A percentile compares a stretch with the other conserved stretches of the same genome.
Conservation (phyloP, 2,888 invertebrate species). For the Clostera curtula region DNA sequence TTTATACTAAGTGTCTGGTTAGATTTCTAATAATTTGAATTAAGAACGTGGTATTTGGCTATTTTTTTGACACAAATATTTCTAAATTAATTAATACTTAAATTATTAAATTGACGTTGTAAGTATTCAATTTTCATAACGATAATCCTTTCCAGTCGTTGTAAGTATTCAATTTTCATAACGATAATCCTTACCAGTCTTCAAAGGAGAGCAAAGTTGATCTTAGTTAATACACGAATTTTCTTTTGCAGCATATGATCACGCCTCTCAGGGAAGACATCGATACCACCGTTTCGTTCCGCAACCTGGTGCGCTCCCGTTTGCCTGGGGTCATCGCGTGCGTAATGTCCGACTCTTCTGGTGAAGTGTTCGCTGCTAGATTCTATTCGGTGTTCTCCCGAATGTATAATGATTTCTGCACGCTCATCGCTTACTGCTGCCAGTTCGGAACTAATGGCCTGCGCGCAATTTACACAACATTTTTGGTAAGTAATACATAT, state of each 20-base stretch:
- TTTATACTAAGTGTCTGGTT: too few relatives aligned
- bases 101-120: too few relatives aligned
- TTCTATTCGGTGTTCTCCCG: conserved; percentile 40
- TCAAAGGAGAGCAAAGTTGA: not conserved
- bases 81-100: too few relatives aligned
- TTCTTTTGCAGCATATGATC: conserved; percentile 20
- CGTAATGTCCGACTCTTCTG: conserved; percentile 28
- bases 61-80: too few relatives aligned
- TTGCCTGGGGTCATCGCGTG: conserved; percentile 37
- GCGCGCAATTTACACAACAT: conserved; percentile 25
- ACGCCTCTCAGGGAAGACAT: conserved; percentile 28
- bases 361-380: conserved; percentile 27
- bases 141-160: too few relatives aligned
- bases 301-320: conserved; percentile 31
- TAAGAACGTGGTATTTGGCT: too few relatives aligned
- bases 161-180: too few relatives aligned
- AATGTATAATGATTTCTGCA: conserved; percentile 42
- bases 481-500: conserved; percentile 27
- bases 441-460: conserved; percentile 32
- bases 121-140: too few relatives aligned
- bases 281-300: conserved; percentile 31
- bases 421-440: conserved; percentile 35
- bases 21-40: too few relatives aligned
- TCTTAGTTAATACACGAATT: not conserved
- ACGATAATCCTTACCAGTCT: too few relatives aligned